phyloP scores from a whole-genome alignment of 2,888 invertebrate genomes.

The Gari tellinella region DNA sequence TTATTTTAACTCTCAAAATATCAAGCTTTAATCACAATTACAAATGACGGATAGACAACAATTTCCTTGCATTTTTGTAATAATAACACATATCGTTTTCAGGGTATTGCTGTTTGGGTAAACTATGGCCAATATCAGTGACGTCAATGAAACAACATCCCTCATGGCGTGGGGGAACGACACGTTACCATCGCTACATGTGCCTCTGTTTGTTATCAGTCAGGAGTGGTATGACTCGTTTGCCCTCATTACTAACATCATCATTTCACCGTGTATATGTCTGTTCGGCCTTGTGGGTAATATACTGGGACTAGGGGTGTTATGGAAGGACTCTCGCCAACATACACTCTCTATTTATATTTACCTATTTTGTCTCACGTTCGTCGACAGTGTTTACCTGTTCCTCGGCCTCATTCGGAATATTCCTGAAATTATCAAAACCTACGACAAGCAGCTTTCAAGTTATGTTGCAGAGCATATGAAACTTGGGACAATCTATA shows the following conservation, averaged over 20 bases:
- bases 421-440: constrained; percentile 29
- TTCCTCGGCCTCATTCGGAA: constrained; percentile 28
- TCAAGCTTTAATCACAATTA: no score
- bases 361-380: constrained; percentile 42
- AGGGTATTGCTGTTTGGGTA: no score
- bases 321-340: constrained; percentile 30
- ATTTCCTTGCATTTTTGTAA: no score
- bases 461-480: constrained; percentile 46
- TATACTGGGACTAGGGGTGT: constrained; percentile 37
- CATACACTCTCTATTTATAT: constrained; percentile 41
- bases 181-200: no score
- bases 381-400: constrained; percentile 38
- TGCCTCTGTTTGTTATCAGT: no score
- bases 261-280: constrained; percentile 36
- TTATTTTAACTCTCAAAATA: no score
- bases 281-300: constrained; percentile 38
- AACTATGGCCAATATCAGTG: no score
- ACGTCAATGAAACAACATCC: no score
- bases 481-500: constrained; percentile 42
- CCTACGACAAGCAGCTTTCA: constrained; percentile 21
- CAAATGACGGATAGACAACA: no score
- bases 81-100: no score
- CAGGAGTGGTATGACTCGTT: constrained; percentile 38
- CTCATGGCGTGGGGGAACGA: no score
- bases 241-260: constrained; percentile 26